Evolutionary conservation across 2,888 invertebrate species (phyloP), one percentile per base, ranked within the genome.

Genomic region (Anodontia alba): DNA sequence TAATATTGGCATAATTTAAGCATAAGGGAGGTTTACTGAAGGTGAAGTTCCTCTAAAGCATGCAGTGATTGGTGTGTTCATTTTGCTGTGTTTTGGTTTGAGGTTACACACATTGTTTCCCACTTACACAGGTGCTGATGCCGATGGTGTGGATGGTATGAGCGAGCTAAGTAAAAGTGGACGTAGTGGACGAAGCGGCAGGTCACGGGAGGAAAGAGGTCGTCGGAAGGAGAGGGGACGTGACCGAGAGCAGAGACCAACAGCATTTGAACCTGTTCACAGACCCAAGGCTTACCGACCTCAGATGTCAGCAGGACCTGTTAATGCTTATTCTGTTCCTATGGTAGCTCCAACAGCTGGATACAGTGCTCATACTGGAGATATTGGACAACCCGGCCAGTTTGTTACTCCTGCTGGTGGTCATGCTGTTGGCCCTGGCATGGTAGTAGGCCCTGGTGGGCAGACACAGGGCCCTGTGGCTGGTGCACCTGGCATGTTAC

Each of bases 201-300:
- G 38, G 73, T 78, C 31, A 67, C 78, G 29, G 76, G 83, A 8
- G 38, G 62, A 62, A 2, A 71, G 43, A 72, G 75, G 57, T 26
- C 75, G 46, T 54, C 69, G 43, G 68, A 62, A 33, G 66, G 74
- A 73, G 36, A 73, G 76, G 67, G 68, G 76, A 20, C 38, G 84
- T 29, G 78, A 82, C 68, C 3, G 12, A 33, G 81, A 76, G 26
- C 81, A 49, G 17, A 77, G 51, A 71, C 86, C 82, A 70, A 83
- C 90, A 57, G 91, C 89, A 23, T 90, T 91, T 83, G 91, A 91
- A 80, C 90, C 90, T 66, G 87, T 90, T 20, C 87, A 88, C 43
- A 78, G 88, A 70, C 90, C 89, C 12, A 84, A 89, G 49, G 83
- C 88, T 42, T 81, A 87, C 69, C 83, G 84, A 42, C 89, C 88